Evolutionary conservation across 2,888 invertebrate genomes (phyloP).

Genomic region (Lymantria monacha): DNA sequence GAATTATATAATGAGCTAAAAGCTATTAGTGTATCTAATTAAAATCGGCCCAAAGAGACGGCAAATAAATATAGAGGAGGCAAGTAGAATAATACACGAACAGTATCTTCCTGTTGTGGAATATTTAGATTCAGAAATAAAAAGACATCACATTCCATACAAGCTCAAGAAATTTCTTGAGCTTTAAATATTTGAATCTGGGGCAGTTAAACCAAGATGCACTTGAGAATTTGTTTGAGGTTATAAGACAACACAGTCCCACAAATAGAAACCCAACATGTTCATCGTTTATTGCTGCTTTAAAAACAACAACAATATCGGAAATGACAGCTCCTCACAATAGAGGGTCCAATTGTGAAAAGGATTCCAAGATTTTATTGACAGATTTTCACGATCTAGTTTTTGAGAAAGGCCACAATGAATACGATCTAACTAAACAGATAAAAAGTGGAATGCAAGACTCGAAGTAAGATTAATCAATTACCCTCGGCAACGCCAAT

Average conservation of each 20-base stretch:
- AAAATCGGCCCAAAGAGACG: too few species aligned
- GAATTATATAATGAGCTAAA: too few species aligned
- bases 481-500: background rate
- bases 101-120: too few species aligned
- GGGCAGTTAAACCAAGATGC: slow-evolving; percentile 3
- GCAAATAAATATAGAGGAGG: too few species aligned
- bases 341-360: slow-evolving; percentile 9
- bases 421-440: background rate
- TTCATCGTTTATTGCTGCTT: slow-evolving; percentile 4
- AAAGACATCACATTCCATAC: too few species aligned
- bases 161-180: background rate
- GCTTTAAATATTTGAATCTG: slow-evolving; percentile 5
- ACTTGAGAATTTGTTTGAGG: slow-evolving; percentile 7
- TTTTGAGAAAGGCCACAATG: background rate
- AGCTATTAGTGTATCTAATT: too few species aligned
- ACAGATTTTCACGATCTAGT: too few species aligned
- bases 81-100: too few species aligned
- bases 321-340: slow-evolving; percentile 10
- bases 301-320: slow-evolving; percentile 5
- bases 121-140: too few species aligned
- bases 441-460: background rate
- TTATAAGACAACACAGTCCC: slow-evolving; percentile 7
- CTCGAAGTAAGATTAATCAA: background rate
- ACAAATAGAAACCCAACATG: slow-evolving; percentile 13
- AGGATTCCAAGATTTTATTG: slow-evolving; percentile 1